Conservation (phyloP, 2,113 vertebrate species). For the Cinclus mexicanus region DNA sequence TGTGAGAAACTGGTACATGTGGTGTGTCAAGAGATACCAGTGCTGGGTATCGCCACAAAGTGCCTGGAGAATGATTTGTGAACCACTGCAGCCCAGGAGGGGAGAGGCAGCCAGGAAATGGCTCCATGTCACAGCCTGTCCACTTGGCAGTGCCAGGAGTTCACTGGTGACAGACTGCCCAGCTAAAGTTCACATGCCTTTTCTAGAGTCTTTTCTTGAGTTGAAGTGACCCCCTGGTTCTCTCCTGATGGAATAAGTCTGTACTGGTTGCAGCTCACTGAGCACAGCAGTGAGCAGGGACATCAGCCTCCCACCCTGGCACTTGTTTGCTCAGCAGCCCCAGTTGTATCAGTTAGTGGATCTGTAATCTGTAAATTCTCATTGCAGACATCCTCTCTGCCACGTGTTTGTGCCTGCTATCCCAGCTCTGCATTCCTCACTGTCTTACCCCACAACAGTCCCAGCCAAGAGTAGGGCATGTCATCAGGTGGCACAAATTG, state of each 20-base stretch:
- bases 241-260: not conserved
- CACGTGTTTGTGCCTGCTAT: not conserved
- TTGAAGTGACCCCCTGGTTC: not conserved
- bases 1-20: not conserved
- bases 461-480: not conserved
- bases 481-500: not conserved
- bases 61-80: not conserved
- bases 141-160: not conserved
- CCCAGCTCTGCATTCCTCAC: not conserved
- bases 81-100: not conserved
- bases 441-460: not conserved
- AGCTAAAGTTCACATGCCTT: not conserved
- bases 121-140: not conserved
- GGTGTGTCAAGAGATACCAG: not conserved
- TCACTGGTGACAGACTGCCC: not conserved
- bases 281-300: not conserved
- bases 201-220: too few species aligned
- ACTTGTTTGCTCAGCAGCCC: not conserved
- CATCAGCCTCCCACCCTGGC: not conserved
- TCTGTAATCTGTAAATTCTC: accelerated
- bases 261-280: not conserved
- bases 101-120: not conserved
- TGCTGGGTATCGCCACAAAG: not conserved
- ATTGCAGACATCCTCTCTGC: not conserved
- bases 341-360: not conserved